Base-by-base conservation (phyloP, 2,888 invertebrate species). In the Prosapia bicincta region DNA sequence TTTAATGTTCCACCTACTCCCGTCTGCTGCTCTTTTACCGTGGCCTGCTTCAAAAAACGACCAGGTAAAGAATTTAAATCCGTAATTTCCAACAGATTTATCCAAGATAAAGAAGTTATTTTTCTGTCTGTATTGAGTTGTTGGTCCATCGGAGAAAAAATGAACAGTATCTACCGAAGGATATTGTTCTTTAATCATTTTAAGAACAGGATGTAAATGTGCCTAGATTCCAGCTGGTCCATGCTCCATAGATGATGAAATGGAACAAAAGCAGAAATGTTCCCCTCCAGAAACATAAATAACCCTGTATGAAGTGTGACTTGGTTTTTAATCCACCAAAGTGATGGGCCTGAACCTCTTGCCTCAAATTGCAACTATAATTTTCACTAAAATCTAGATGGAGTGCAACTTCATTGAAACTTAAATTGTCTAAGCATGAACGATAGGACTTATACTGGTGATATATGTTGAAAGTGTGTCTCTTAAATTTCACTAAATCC, bases 1-100 rank as follows among this genome's bases (percentile, higher is more conserved):
- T 70, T 70, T 3, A 70, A 32, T 28, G 70, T 32, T 28, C 70
- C 70, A 1, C 70, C 70, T 9, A 70, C 70, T 15, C n/a, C 70
- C 70, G 23, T 70, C 70, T 28, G 70, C 32, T 6, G 70, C 70
- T 32, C 70, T 32, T 70, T 70, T 70, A 1, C 70, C 70, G n/a
- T 70, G 70, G 2, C 32, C 28, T 9, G 70, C 26, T 30, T 70
- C 70, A 70, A 70, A 70, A 32, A 20, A 70, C 7, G 26, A 28
- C 70, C 70, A 70, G 2, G 70, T 70, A 10, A 15, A 30, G n/a
- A 20, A 23, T 3, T 15, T 24, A 32, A 70, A 70, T 70, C 70
- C 70, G n/a, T 32, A 32, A 3, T 70, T 15, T 15, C 6, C 10
- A 1, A 70, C 23, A 1, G n/a, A 13, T 7, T 26, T 23, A 20